Evolutionary conservation across 2,888 invertebrate species (phyloP), one percentile per base, ranked within the genome.

Genomic region (Octonoba sinensis): DNA sequence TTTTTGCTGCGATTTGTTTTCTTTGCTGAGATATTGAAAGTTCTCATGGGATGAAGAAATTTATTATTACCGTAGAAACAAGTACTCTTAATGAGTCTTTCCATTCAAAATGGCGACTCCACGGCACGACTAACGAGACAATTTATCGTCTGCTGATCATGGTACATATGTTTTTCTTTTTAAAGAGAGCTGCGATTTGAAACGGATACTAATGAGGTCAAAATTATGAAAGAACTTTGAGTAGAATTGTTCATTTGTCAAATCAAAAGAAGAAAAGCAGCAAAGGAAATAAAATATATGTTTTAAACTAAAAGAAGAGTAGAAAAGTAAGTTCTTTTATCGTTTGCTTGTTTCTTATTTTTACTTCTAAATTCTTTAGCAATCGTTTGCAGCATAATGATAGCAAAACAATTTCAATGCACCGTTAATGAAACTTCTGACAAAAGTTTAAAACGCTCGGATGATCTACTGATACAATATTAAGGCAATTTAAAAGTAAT

Each of bases 191-290:
- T 44, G 54, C 16, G 49, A 67, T 62, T 62, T 62, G 67, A 77
- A 77, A 77, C 62, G 70, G 56, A 46, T 70, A 62, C 76, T 77
- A 77, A 77, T 77, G 76, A 77, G 76, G 62, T 62, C 62, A 54
- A 62, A 77, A 69, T 77, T 77, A 77, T 77, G 70, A 77, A 70
- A 77, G 76, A 70, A 77, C 56, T 77, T 70, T 64, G 62, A 54
- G 54, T 70, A 56, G 69, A 70, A 77, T 77, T 77, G 69, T 77
- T 70, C 76, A 77, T 77, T 77, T 77, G 76, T 77, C 69, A 73
- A 64, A 73, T 56, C 60, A 51, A 51, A 59, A 44, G 57, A 22
- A 64, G 20, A 60, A 60, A 51, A 47, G 59, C 15, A 20, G 46
- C 12, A 54, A 44, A 67, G 24, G 18, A 56, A 69, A 66, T 66